Percentiles rank a stretch among this genome's conserved stretches.
Conservation (phyloP, 1,140 invertebrate species). For the Drosophila nebulosa region DNA sequence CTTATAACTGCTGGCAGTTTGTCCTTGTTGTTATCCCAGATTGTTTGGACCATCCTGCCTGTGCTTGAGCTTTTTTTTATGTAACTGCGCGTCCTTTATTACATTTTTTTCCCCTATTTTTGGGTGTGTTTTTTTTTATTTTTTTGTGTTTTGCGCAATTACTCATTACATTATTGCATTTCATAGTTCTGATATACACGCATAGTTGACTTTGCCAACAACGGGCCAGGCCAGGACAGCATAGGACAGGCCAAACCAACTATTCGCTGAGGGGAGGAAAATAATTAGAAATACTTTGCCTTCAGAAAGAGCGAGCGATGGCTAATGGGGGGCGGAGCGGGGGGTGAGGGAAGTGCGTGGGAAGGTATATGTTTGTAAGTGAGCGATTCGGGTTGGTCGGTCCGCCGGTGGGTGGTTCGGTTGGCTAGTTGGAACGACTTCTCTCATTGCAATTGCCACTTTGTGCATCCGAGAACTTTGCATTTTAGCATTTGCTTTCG, state of each 20-base stretch:
- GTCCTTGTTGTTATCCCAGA: conserved; percentile 67
- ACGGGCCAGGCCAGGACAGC: background rate
- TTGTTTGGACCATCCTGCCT: conserved; percentile 43
- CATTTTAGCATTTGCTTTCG: conserved; percentile 37
- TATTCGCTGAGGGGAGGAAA: conserved; percentile 16
- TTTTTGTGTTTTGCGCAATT: conserved; percentile 70
- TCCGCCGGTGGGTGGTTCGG: too few relatives aligned
- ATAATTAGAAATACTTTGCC: conserved; percentile 74
- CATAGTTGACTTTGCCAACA: conserved; percentile 52
- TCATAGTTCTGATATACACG: conserved; percentile 70
- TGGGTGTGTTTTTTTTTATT: background rate
- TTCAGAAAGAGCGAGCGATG: background rate
- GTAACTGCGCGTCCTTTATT: conserved; percentile 67
- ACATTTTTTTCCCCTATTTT: conserved; percentile 11
- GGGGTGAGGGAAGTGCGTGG: background rate
- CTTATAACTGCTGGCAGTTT: conserved; percentile 52
- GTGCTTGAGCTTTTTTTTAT: conserved; percentile 51
- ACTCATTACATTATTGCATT: conserved; percentile 79
- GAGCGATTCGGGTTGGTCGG: background rate
- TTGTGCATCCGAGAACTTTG: conserved; percentile 54
- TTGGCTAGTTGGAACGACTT: conserved; percentile 1
- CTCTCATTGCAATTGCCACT: conserved; percentile 40
- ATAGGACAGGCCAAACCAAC: conserved; percentile 6
- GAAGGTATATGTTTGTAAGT: background rate
- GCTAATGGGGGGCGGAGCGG: background rate